Conservation (phyloP, 2,113 vertebrate genomes). For the Australoheros scitulus region DNA sequence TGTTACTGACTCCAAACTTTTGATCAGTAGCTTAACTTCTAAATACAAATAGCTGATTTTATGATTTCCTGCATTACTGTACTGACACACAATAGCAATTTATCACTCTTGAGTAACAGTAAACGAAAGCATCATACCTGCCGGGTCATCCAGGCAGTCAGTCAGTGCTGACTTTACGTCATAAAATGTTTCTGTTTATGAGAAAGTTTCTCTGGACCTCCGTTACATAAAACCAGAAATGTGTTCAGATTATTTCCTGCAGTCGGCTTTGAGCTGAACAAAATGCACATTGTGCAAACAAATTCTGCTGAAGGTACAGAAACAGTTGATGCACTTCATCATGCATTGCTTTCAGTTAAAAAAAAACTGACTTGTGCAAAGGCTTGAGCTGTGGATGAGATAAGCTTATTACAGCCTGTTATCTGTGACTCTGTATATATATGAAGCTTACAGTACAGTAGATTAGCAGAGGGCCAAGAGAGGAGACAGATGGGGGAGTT, state of each 20-base stretch:
- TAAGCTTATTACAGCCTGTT: slow-evolving; percentile 64
- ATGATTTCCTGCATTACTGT: background rate
- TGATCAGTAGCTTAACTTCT: background rate
- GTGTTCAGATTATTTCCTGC: slow-evolving; percentile 7
- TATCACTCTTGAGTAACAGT: background rate
- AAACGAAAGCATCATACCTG: background rate
- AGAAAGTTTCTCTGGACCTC: background rate
- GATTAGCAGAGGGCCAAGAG: slow-evolving; percentile 46
- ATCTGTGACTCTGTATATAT: slow-evolving; percentile 52
- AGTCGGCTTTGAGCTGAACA: background rate
- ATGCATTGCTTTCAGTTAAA: background rate
- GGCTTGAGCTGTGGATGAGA: slow-evolving; percentile 38
- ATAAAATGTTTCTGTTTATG: background rate
- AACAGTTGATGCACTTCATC: slow-evolving; percentile 12
- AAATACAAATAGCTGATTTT: background rate
- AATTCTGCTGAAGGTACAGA: slow-evolving; percentile 33
- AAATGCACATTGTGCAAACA: slow-evolving; percentile 24
- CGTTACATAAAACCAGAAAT: background rate
- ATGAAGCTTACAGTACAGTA: slow-evolving; percentile 47
- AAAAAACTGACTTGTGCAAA: slow-evolving; percentile 27
- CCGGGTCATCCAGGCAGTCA: too few relatives aligned
- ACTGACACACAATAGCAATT: background rate
- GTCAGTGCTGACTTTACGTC: background rate
- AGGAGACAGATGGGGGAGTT: slow-evolving; percentile 20
- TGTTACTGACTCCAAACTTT: background rate